Conservation (phyloP, 2,888 invertebrate genomes). For the Lissocephala sabroskyi region DNA sequence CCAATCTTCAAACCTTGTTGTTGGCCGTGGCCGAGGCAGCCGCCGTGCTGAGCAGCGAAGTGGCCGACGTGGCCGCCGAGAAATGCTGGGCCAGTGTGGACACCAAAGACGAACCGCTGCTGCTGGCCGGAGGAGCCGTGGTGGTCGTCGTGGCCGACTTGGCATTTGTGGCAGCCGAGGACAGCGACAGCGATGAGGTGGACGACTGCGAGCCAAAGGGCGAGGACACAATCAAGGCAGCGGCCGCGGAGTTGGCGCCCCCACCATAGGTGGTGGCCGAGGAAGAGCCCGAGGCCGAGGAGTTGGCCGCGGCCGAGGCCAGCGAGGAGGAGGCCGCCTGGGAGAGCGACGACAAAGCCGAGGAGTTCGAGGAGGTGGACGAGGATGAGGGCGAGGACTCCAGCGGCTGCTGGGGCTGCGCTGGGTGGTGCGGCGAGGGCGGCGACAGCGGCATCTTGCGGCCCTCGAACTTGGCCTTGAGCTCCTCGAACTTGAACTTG, state of each 20-base stretch:
- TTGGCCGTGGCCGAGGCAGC: slow-evolving; percentile 49
- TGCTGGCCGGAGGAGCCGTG: background rate
- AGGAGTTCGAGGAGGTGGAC: slow-evolving; percentile 20
- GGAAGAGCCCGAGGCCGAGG: slow-evolving; percentile 43
- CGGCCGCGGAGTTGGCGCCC: slow-evolving; percentile 45
- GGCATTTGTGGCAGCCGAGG: slow-evolving; percentile 26
- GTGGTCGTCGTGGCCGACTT: slow-evolving; percentile 14
- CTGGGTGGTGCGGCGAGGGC: slow-evolving; percentile 28
- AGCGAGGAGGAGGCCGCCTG: slow-evolving; percentile 49
- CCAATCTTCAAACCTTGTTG: slow-evolving; percentile 66
- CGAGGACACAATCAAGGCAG: slow-evolving; percentile 51
- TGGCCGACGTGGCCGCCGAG: slow-evolving; percentile 59
- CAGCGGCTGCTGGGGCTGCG: slow-evolving; percentile 15
- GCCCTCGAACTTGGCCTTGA: slow-evolving; percentile 62
- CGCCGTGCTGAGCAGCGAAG: slow-evolving; percentile 45
- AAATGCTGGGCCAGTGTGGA: slow-evolving; percentile 68
- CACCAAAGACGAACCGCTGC: slow-evolving; percentile 43
- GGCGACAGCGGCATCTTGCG: slow-evolving; percentile 66
- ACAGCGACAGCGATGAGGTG: slow-evolving; percentile 44
- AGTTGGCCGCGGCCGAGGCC: slow-evolving; percentile 43
- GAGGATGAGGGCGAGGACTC: slow-evolving; percentile 39
- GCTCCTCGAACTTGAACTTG: slow-evolving; percentile 53
- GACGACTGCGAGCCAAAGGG: slow-evolving; percentile 57
- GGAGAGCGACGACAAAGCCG: slow-evolving; percentile 46
- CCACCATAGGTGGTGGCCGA: slow-evolving; percentile 47